Base-by-base conservation (phyloP, 1,140 invertebrate species). In the Penaeus vannamei region DNA sequence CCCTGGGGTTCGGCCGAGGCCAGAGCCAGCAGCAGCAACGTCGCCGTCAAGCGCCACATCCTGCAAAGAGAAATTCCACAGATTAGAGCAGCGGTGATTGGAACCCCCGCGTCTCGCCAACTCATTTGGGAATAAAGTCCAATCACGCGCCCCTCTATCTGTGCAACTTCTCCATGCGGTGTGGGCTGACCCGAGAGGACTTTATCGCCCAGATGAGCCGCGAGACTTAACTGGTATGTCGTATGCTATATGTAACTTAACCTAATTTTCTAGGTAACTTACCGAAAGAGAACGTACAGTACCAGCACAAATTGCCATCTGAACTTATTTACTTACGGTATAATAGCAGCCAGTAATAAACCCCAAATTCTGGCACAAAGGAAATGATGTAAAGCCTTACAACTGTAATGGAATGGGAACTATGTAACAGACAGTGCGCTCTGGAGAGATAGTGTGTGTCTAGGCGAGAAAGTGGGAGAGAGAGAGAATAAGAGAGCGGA, bases 91-190 rank as follows among this genome's bases (percentile, higher is more conserved):
- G 86, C 86, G 80, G 86, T 88, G 86, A 88, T 88, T 88, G 86
- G 86, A 84, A 88, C 80, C 86, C 86, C 86, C 86, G 84, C 77
- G 79, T 87, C 86, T 87, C 86, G 42, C 36, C 79, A 82, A 87
- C 86, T 87, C 86, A 87, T 87, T 87, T 87, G 79, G 86, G 66
- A 88, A 83, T 84, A 84, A 84, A 88, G 86, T 88, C 85, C 86
- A 88, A 88, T 88, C 86, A 88, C 86, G 80, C 86, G 86, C 86
- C 80, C 66, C 82, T 84, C 86, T 76, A 42, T 86, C 66, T 83
- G 79, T 87, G 86, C 86, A 87, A 87, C 81, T 87, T 87, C 86
- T 87, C 86, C 72, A 76, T 85, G 69, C 86, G 29, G 64, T 87
- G 61, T 87, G 76, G 77, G 86, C 60, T 64, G 60, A 81, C 61